Base-by-base conservation (phyloP, 2,888 invertebrate genomes). In the Boloria euphrosyne region DNA sequence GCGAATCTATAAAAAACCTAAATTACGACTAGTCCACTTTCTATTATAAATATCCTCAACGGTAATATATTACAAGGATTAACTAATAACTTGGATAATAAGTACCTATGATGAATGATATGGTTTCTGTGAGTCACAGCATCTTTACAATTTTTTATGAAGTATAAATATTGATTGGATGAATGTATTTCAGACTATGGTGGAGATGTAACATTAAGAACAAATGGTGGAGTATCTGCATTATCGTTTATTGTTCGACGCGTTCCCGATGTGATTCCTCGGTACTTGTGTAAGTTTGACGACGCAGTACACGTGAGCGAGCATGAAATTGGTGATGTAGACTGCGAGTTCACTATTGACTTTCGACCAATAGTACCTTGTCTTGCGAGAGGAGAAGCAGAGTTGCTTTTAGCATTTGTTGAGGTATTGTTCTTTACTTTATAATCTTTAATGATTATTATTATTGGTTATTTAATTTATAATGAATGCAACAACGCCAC, bases 271-370 rank as follows among this genome's bases (percentile, higher is more conserved):
- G 96, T 96, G 5, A 93, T 97, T 52, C 95, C 96, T 0, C 94
- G 95, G 61, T 93, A 96, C 62, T 84, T 95, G 60, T 87, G 93
- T 55, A 95, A 96, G 79, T 93, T 97, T 53, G 96, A 97, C 75
- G 93, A 95, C 47, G 95, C 96, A 0, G 95, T 97, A 14, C 95
- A 95, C 73, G 93, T 96, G 7, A 96, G 96, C 76, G 97, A 97
- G 77, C 96, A 97, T 76, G 97, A 97, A 80, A 92, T 97, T 27
- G 96, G 96, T 0, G 97, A 97, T 75, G 96, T 96, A 0, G 97
- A 97, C 79, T 97, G 97, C 76, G 97, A 97, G 81, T 92, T 97
- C 2, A 95, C 92, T 72, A 77, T 93, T 73, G 81, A 93, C 84
- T 92, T 95, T 82, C 82, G 93, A 78, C 84, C 95, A 62, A 82